Percentiles rank a stretch among this genome's conserved stretches.
Evolutionary conservation across 1,140 invertebrate genomes (phyloP).

Genomic region (Drosophila serrata): DNA sequence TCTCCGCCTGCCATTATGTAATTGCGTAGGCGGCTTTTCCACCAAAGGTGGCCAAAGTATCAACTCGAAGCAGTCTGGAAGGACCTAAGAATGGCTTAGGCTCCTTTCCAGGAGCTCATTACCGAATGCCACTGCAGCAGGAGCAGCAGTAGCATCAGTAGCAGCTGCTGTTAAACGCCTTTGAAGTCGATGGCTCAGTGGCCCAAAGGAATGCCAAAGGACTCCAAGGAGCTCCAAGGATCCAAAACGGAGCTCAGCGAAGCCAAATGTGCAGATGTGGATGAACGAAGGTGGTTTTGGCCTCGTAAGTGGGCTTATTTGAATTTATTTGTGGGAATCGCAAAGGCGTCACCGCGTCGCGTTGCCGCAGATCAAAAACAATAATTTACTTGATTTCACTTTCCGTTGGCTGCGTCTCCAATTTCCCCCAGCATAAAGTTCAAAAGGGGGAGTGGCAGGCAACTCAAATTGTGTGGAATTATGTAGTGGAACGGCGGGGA

Average conservation of each 20-base stretch:
- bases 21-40: constrained; percentile 17
- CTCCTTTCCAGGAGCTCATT: constrained; percentile 62
- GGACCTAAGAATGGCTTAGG: constrained; percentile 42
- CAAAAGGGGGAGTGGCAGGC: constrained; percentile 10
- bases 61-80: constrained; percentile 4
- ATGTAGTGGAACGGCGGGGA: constrained; percentile 20
- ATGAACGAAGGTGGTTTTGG: constrained; percentile 32
- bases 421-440: constrained; percentile 4
- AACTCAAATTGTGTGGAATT: constrained; percentile 46
- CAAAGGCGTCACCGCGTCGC: constrained; percentile 11
- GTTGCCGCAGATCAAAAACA: constrained; percentile 59
- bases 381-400: constrained; percentile 73
- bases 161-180: constrained; percentile 53
- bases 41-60: constrained; percentile 31
- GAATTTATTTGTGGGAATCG: constrained; percentile 66
- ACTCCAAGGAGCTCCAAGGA: constrained; percentile 4
- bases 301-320: constrained; percentile 58
- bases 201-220: constrained; percentile 22
- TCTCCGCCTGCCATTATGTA: constrained; percentile 11
- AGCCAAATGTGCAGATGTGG: constrained; percentile 32
- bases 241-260: constrained; percentile 4
- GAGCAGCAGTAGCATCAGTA: constrained; percentile 24
- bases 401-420: constrained; percentile 8
- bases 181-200: constrained; percentile 60
- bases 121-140: constrained; percentile 61